Evolutionary conservation across 2,888 invertebrate species (phyloP), one percentile per base, ranked within the genome.

Genomic region (Pseudoips prasinana): DNA sequence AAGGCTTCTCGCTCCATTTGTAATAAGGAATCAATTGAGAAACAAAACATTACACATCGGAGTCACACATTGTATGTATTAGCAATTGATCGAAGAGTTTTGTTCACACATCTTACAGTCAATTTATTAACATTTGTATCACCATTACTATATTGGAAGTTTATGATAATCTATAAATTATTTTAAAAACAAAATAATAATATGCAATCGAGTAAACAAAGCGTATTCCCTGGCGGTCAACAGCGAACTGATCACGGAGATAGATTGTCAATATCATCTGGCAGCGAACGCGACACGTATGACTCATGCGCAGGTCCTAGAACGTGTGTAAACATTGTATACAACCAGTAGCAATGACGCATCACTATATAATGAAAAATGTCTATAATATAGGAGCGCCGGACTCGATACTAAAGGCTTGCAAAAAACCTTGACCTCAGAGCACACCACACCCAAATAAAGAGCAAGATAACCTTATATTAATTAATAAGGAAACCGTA

Each of bases 231-330:
- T 53, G 52, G 55, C 53, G 52, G 70, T 63, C 74, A 61, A 62
- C 64, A 55, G 60, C 59, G 34, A 59, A 84, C 80, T 82, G 70
- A 69, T 65, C 66, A 52, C 38, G 44, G 46, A 58, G 71, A 73
- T 69, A 62, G 55, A 52, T 57, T 61, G 66, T 57, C 63, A 72
- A 59, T 74, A 80, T 80, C 79, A 81, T 72, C 72, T 70, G 69
- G 68, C 67, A 56, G 71, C 67, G 71, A 69, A 65, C 60, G 57
- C 54, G 36, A 40, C 46, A 51, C 46, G 46, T 57, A 58, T 85
- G 85, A 87, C 70, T 85, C 86, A 86, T 58, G 53, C 75, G 65
- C 73, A 73, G 72, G 67, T 74, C 76, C 71, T 69, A 77, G 65
- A 70, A 66, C 64, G 67, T 70, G 63, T 72, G 77, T 78, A 79